Conservation (phyloP, 1,140 invertebrate species). For the honey bee (Apis mellifera) region Amel_HAv3.1 CM009938.2:5295001-5295500, state of each 20-base stretch:
- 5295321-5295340: not conserved
- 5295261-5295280: not conserved
- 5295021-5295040: conserved; percentile 81
- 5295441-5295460: not conserved
- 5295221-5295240: conserved; percentile 7
- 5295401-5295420: not conserved
- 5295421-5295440: not conserved
- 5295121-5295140: conserved; percentile 76
- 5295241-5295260: not conserved
- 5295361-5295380: not conserved
- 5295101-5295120: conserved; percentile 82
- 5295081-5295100: conserved; percentile 87
- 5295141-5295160: conserved; percentile 74
- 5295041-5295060: conserved; percentile 83
- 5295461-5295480: not conserved
- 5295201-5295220: conserved; percentile 3
- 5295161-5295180: conserved; percentile 67
- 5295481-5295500: not conserved
- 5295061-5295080: conserved; percentile 86
- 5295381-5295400: too few relatives aligned
- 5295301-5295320: conserved; percentile 1
- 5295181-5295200: not conserved
- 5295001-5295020: conserved; percentile 58
- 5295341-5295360: not conserved
- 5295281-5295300: not conserved